A percentile compares a stretch with the other conserved stretches of the same genome.
Conservation (phyloP, 2,888 invertebrate genomes). For the Eumerus sabulonum region DNA sequence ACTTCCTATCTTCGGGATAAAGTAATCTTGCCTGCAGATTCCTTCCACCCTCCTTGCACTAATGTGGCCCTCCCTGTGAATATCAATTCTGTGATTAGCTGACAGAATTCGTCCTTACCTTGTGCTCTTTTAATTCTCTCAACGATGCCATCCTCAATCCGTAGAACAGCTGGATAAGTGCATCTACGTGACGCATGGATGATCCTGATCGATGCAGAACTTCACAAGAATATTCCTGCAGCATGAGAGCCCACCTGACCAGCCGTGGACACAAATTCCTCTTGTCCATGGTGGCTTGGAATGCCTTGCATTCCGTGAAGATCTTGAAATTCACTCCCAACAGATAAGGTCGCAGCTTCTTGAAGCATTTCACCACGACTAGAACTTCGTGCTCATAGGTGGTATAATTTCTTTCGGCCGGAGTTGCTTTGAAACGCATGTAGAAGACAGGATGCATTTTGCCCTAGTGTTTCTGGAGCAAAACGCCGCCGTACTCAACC, state of each 20-base stretch:
- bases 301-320: conserved; percentile 72
- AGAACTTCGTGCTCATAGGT: conserved; percentile 73
- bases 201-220: neutral
- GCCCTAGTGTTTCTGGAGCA: conserved; percentile 67
- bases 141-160: conserved; percentile 1
- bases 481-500: conserved; percentile 70
- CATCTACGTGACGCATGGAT: conserved; percentile 10
- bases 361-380: conserved; percentile 71
- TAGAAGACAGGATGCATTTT: conserved; percentile 71
- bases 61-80: neutral
- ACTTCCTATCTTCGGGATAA: conserved; percentile 7
- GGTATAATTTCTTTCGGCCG: conserved; percentile 66
- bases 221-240: conserved; percentile 10
- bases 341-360: conserved; percentile 71
- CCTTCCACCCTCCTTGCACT: neutral
- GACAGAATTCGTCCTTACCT: conserved; percentile 4
- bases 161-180: neutral
- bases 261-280: neutral
- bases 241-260: neutral
- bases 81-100: conserved; percentile 1
- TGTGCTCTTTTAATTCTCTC: neutral
- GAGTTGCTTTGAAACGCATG: conserved; percentile 12
- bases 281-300: conserved; percentile 70
- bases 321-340: conserved; percentile 55
- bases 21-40: conserved; percentile 4